A percentile compares a stretch with the other conserved stretches of the same genome.
Conservation (phyloP, 2,888 invertebrate species). For the Tachystola acroxantha region DNA sequence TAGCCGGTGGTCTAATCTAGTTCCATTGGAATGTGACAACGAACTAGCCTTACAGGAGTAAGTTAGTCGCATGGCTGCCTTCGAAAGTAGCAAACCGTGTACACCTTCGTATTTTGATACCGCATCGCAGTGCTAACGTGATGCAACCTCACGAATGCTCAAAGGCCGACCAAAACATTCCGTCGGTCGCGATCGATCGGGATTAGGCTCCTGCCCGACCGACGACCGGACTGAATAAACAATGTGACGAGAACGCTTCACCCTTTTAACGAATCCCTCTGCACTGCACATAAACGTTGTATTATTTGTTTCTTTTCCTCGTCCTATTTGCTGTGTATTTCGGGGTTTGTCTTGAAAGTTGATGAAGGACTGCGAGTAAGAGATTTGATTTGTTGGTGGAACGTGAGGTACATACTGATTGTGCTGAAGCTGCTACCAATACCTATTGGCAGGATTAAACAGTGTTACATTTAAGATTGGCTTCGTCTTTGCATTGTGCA, state of each 20-base stretch:
- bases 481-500: not conserved
- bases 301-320: constrained; percentile 49
- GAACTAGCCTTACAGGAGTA: no score
- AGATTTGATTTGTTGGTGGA: constrained; percentile 7
- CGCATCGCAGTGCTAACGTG: not conserved
- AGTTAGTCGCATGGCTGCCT: no score
- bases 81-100: no score
- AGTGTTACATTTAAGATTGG: not conserved
- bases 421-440: not conserved
- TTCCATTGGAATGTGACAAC: no score
- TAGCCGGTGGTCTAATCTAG: no score
- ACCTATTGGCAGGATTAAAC: not conserved
- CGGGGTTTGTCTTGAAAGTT: constrained; percentile 21
- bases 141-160: constrained; percentile 12
- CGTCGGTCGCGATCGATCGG: constrained; percentile 53
- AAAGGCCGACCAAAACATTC: constrained; percentile 39
- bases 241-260: constrained; percentile 67
- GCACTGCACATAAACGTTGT: constrained; percentile 43
- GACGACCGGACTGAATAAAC: constrained; percentile 69
- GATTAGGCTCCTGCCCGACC: constrained; percentile 45
- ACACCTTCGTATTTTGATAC: not conserved
- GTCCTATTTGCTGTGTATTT: constrained; percentile 20
- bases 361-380: constrained; percentile 8
- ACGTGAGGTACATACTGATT: constrained; percentile 5
- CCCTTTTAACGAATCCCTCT: constrained; percentile 72